Conservation (phyloP, 2,888 invertebrate species). For the Frankliniella fusca region DNA sequence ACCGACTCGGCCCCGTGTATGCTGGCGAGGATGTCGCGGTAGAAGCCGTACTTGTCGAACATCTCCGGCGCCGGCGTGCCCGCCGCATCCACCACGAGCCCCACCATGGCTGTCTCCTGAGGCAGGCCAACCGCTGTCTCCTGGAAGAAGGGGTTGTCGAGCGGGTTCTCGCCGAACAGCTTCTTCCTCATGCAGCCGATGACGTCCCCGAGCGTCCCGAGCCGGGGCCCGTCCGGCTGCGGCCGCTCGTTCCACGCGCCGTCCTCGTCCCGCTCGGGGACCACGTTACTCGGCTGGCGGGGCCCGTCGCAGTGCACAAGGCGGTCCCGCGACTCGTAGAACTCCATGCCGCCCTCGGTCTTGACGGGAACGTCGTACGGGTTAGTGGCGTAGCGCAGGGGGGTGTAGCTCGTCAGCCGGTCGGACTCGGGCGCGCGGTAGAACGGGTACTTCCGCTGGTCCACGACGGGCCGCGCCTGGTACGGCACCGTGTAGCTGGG, state of each 20-base stretch:
- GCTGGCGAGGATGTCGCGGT: constrained; percentile 18
- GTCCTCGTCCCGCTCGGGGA: constrained; percentile 43
- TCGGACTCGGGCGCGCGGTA: constrained; percentile 48
- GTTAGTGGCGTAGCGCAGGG: constrained; percentile 62
- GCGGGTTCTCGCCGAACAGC: constrained; percentile 69
- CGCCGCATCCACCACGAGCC: neutral
- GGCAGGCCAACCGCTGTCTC: constrained; percentile 46
- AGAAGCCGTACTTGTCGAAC: constrained; percentile 15
- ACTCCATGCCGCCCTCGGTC: constrained; percentile 60
- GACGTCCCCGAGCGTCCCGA: constrained; percentile 64
- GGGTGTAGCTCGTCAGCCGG: constrained; percentile 45
- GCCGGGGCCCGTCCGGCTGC: constrained; percentile 47
- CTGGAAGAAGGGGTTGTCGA: constrained; percentile 68
- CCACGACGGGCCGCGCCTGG: constrained; percentile 30
- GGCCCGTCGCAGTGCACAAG: constrained; percentile 46
- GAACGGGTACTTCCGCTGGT: constrained; percentile 60
- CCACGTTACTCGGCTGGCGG: constrained; percentile 41
- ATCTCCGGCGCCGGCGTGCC: neutral
- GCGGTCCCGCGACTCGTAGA: constrained; percentile 58
- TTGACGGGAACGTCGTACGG: constrained; percentile 60
- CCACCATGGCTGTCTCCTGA: constrained; percentile 27
- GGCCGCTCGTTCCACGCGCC: constrained; percentile 42
- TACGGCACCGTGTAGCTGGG: constrained; percentile 3
- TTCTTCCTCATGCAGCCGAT: constrained; percentile 69
- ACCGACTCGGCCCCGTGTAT: neutral